Conservation (phyloP, 2,797 vertebrate species). For the Eulemur mongoz region DNA sequence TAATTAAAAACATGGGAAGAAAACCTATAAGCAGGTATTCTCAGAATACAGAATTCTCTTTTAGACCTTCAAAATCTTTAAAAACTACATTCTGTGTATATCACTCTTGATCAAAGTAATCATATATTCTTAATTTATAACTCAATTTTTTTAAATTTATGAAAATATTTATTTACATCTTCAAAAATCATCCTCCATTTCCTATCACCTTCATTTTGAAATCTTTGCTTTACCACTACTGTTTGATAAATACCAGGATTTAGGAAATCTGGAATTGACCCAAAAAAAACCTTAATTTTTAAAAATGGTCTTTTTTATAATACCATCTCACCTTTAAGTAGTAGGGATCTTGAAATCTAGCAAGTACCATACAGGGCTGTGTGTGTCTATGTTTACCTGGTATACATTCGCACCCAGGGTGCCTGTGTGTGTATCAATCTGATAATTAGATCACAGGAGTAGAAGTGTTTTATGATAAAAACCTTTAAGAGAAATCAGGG, state of each 20-base stretch:
- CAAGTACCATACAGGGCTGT: not conserved
- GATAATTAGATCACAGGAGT: not conserved
- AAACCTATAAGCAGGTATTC: not conserved
- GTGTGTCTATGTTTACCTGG: not conserved
- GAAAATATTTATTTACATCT: conserved; percentile 5
- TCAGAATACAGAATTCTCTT: conserved; percentile 39
- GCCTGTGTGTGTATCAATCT: too few species aligned
- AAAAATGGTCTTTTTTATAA: not conserved
- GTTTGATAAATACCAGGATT: not conserved
- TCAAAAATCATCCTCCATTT: not conserved
- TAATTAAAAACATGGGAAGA: conserved; percentile 9
- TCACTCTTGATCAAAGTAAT: not conserved
- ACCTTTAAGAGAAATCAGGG: not conserved
- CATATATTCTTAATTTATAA: not conserved
- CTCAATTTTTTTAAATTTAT: not conserved
- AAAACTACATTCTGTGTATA: not conserved
- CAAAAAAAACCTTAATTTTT: not conserved
- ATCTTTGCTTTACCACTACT: not conserved
- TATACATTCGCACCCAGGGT: not conserved
- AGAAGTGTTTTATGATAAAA: conserved; percentile 22
- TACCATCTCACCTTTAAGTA: not conserved
- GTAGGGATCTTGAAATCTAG: not conserved
- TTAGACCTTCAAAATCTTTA: not conserved
- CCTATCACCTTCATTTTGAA: not conserved
- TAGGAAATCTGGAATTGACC: not conserved